Evolutionary conservation across 1,140 invertebrate genomes (phyloP), one percentile per base, ranked within the genome.

Genomic region (Zelostemma sp.): DNA sequence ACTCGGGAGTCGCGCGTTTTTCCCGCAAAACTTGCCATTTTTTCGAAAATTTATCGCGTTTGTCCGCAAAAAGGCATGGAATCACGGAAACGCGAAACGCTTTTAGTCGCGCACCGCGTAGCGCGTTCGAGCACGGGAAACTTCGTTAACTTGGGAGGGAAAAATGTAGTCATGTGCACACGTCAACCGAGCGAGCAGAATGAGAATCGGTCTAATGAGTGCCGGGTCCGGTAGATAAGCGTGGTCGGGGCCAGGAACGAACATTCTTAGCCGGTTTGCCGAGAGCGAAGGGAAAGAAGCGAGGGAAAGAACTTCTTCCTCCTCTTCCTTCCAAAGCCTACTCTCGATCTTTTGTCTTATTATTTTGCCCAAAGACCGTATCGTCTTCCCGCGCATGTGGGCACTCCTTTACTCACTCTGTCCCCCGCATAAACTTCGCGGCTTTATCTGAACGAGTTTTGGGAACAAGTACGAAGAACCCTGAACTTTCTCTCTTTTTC

Each of bases 341-440:
- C 35, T 38, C 35, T 38, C n/a, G 12, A 11, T 38, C 35, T 38
- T 38, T 38, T 38, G 35, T 38, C 35, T 38, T 38, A 38, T 38
- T 38, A 38, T 38, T 38, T 38, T 38, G 35, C 35, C 35, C 12
- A 38, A 38, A 38, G 35, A 38, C 35, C 35, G 35, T 38, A 38
- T 38, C 35, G 35, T 38, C 11, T 38, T 38, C 35, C 35, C 12
- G 9, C 35, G 35, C 35, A 31, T 31, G 28, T 31, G 35, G 35
- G 35, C 35, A 38, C 35, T 38, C 35, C 35, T 38, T 38, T 38
- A 11, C 35, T 38, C 12, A 14, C 12, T 38, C 4, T 38, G n/a
- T n/a, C n/a, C 35, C 35, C 35, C 12, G 35, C 35, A 38, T 38
- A 38, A 38, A 38, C 35, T 38, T 38, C 12, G 35, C 35, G 12